phyloP scores from a whole-genome alignment of 2,797 vertebrate genomes.

The Enteromius viviparus region DNA sequence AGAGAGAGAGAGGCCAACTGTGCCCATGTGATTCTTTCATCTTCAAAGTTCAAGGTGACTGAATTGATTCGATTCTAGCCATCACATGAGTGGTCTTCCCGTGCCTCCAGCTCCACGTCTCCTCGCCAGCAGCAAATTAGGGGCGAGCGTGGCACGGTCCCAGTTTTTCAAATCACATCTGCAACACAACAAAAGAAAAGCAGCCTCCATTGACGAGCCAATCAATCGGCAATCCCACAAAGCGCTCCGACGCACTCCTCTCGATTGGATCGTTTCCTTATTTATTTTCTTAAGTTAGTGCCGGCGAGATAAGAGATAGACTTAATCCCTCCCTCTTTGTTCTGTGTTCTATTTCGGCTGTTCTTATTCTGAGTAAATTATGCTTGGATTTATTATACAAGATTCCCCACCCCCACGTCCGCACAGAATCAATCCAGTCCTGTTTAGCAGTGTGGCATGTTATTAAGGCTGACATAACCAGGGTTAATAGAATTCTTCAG shows the following conservation, averaged over 20 bases:
- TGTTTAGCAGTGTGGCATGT: conserved; percentile 71
- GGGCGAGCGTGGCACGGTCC: conserved; percentile 62
- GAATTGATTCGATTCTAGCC: conserved; percentile 68
- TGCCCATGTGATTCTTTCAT: conserved; percentile 68
- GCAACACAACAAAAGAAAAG: conserved; percentile 62
- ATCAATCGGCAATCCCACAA: conserved; percentile 64
- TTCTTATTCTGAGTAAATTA: conserved; percentile 69
- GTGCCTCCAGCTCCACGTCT: conserved; percentile 59
- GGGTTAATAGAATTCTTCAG: conserved; percentile 78
- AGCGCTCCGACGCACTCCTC: conserved; percentile 47
- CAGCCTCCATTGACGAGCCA: conserved; percentile 60
- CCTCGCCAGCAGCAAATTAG: conserved; percentile 65
- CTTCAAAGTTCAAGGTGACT: conserved; percentile 74
- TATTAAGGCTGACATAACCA: conserved; percentile 74
- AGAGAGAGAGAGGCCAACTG: conserved; percentile 52
- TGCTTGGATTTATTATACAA: conserved; percentile 65
- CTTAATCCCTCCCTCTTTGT: conserved; percentile 56
- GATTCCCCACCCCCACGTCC: conserved; percentile 47
- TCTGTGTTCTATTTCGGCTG: conserved; percentile 54
- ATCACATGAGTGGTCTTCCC: conserved; percentile 54
- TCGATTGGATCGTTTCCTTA: conserved; percentile 52
- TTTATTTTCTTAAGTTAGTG: conserved; percentile 58
- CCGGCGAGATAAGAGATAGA: conserved; percentile 46
- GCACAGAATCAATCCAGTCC: conserved; percentile 63
- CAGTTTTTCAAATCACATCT: conserved; percentile 64